Conservation (phyloP, 2,113 vertebrate species). For the Nipponia nippon region DNA sequence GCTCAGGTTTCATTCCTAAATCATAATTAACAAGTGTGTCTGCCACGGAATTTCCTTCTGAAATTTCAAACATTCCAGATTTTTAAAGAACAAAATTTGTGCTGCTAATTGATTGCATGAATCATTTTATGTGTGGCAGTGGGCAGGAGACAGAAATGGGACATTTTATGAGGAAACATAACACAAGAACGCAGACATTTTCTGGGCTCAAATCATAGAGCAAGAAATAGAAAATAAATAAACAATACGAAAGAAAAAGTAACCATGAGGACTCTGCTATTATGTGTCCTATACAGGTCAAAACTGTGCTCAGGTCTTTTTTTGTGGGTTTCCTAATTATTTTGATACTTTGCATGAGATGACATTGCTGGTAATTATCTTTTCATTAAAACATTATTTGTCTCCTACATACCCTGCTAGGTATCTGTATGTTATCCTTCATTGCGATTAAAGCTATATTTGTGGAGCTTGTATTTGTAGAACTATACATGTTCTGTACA, state of each 20-base stretch:
- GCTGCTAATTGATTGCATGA: not conserved
- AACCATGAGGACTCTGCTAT: not conserved
- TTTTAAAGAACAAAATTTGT: not conserved
- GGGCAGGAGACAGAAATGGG: not conserved
- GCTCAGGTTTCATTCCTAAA: not conserved
- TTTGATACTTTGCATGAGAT: not conserved
- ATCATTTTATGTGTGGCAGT: not conserved
- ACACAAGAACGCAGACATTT: not conserved
- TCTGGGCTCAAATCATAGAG: not conserved
- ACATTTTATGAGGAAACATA: not conserved
- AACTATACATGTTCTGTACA: not conserved
- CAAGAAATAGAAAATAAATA: not conserved
- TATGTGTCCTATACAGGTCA: not conserved
- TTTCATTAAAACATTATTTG: not conserved
- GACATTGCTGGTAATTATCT: not conserved
- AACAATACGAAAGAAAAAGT: not conserved
- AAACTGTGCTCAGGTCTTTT: not conserved
- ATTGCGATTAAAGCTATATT: not conserved
- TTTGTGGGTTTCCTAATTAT: not conserved
- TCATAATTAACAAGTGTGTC: not conserved
- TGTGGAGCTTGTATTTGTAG: not conserved
- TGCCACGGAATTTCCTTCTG: not conserved
- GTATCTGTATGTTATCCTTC: not conserved
- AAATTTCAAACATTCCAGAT: not conserved
- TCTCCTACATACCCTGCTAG: not conserved